These are phyloP conservation scores for Trachymyrmex septentrionalis DNA, from an alignment of 1,140 invertebrate genomes.

Conservation along the genomic window DNA sequence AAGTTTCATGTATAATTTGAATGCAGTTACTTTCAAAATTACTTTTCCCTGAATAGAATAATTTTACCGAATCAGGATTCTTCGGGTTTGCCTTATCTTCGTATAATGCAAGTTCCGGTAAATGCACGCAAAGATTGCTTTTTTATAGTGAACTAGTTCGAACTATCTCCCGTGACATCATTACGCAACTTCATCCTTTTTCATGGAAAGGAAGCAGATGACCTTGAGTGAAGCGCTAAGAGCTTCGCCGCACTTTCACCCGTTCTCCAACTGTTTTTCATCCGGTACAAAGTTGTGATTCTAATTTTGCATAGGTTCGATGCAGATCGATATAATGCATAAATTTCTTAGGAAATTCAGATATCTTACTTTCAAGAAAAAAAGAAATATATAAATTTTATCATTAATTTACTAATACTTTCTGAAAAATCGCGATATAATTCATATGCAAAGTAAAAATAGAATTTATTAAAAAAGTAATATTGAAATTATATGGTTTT, in stretches of 20 bases:
- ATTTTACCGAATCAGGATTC: background rate
- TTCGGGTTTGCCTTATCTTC: background rate
- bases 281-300: conserved; percentile 37
- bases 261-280: conserved; percentile 59
- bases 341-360: background rate
- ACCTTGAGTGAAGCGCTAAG: conserved; percentile 64
- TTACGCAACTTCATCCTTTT: conserved; percentile 53
- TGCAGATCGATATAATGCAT: background rate
- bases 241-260: conserved; percentile 66
- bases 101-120: conserved; percentile 2
- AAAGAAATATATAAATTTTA: background rate
- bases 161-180: conserved; percentile 5
- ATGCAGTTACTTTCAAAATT: background rate
- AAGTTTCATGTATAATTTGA: background rate
- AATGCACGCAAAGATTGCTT: conserved; percentile 11
- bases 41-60: background rate
- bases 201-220: conserved; percentile 30
- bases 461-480: background rate
- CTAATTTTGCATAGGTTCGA: background rate
- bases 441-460: background rate
- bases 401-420: background rate
- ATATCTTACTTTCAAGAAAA: background rate
- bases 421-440: background rate
- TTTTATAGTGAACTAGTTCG: conserved; percentile 35
- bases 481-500: conserved; percentile 12